These are phyloP conservation scores for Corythornis leucogaster DNA, from an alignment of 2,797 vertebrate genomes.

Conservation along the genomic window DNA sequence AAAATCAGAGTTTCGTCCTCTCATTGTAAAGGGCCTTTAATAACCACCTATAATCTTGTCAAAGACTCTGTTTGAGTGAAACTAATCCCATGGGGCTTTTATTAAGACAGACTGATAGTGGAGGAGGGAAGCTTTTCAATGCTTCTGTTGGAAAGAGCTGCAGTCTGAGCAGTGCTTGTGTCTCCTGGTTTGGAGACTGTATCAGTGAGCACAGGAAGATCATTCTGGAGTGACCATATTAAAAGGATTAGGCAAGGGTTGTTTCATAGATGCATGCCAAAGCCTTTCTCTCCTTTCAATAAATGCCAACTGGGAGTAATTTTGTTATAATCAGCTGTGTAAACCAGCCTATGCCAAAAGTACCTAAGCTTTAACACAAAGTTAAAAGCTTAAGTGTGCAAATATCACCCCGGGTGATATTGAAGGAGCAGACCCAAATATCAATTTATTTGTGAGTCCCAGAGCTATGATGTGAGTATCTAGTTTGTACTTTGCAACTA, in stretches of 20 bases:
- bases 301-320: background rate
- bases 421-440: background rate
- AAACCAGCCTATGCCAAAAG: background rate
- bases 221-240: background rate
- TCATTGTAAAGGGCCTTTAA: background rate
- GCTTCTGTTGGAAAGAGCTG: background rate
- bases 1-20: background rate
- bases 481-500: background rate
- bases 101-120: background rate
- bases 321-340: background rate
- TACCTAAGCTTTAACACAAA: background rate
- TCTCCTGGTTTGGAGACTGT: background rate
- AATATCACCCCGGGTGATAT: background rate
- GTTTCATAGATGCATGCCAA: background rate
- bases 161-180: background rate
- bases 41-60: background rate
- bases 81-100: slow-evolving; percentile 29
- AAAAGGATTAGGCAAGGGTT: background rate
- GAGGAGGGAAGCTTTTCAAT: slow-evolving; percentile 27
- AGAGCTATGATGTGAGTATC: background rate
- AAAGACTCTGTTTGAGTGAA: slow-evolving; percentile 22
- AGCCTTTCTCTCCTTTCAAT: background rate
- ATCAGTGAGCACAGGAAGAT: background rate
- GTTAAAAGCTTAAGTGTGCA: background rate
- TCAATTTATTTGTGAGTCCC: background rate